Conservation (phyloP, 2,113 vertebrate genomes). For the Ophiodon elongatus region DNA sequence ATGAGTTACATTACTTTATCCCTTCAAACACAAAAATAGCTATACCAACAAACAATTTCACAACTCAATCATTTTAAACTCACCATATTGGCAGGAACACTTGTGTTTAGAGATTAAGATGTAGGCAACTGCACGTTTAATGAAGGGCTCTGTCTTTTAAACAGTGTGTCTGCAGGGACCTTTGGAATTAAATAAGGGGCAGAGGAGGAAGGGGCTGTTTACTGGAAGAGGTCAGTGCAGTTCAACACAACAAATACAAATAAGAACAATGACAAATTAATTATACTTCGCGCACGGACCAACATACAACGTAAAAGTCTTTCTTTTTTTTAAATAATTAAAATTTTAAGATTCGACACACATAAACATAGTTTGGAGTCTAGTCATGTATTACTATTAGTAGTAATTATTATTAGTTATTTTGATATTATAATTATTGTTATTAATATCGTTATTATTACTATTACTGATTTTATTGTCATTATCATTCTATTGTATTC, state of each 20-base stretch:
- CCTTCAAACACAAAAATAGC: not conserved
- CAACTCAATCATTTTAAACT: conserved; percentile 10
- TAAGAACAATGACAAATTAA: no score
- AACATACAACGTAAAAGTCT: no score
- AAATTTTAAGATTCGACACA: no score
- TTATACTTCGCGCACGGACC: no score
- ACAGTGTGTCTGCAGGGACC: conserved; percentile 18
- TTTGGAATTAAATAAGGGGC: conserved; percentile 63
- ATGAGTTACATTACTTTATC: not conserved
- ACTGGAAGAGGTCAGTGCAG: not conserved
- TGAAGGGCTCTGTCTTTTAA: conserved; percentile 32
- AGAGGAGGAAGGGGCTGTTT: not conserved
- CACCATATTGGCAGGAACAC: conserved; percentile 65
- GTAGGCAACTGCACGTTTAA: not conserved
- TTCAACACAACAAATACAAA: not conserved
- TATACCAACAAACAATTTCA: not conserved
- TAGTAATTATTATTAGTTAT: no score
- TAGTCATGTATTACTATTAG: no score
- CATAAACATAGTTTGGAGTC: no score
- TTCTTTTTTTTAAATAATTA: no score
- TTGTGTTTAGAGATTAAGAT: not conserved
- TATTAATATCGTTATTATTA: no score
- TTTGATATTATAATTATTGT: no score
- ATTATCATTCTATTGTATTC: no score
- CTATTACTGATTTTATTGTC: no score